phyloP scores from a whole-genome alignment of 2,888 invertebrate genomes.

The Drosophila pegasa region DNA sequence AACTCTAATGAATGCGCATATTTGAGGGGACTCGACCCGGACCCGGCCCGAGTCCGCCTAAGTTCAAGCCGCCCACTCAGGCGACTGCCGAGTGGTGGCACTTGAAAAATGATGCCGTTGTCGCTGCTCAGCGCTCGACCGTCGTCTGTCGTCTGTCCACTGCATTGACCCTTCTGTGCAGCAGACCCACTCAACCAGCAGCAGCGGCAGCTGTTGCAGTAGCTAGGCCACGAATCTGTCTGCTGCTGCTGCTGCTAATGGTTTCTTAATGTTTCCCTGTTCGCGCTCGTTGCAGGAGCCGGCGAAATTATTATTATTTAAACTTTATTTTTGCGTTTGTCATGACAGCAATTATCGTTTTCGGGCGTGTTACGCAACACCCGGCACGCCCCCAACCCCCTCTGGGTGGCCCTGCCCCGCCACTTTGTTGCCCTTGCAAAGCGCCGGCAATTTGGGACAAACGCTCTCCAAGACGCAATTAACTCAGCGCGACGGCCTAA shows the following conservation, averaged over 20 bases:
- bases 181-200: slow-evolving; percentile 59
- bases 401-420: neutral
- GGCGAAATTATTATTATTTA: slow-evolving; percentile 77
- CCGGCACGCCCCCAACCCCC: neutral
- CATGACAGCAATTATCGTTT: slow-evolving; percentile 79
- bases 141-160: slow-evolving; percentile 15
- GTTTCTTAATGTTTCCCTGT: slow-evolving; percentile 73
- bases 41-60: slow-evolving; percentile 29
- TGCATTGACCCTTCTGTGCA: slow-evolving; percentile 72
- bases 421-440: slow-evolving; percentile 50
- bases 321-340: slow-evolving; percentile 78
- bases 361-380: slow-evolving; percentile 36
- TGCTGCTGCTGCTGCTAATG: slow-evolving; percentile 68
- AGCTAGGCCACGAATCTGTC: slow-evolving; percentile 28
- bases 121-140: slow-evolving; percentile 31
- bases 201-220: slow-evolving; percentile 67
- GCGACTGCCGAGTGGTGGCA: slow-evolving; percentile 53
- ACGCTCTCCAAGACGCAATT: slow-evolving; percentile 56
- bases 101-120: slow-evolving; percentile 76
- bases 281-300: slow-evolving; percentile 39
- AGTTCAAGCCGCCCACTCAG: slow-evolving; percentile 27
- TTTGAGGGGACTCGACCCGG: slow-evolving; percentile 38
- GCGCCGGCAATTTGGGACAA: slow-evolving; percentile 57
- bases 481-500: slow-evolving; percentile 47
- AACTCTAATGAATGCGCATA: slow-evolving; percentile 79